Percentiles rank a stretch among this genome's conserved stretches.
Evolutionary conservation across 2,113 vertebrate genomes (phyloP).

Genomic region (Sitta europaea): DNA sequence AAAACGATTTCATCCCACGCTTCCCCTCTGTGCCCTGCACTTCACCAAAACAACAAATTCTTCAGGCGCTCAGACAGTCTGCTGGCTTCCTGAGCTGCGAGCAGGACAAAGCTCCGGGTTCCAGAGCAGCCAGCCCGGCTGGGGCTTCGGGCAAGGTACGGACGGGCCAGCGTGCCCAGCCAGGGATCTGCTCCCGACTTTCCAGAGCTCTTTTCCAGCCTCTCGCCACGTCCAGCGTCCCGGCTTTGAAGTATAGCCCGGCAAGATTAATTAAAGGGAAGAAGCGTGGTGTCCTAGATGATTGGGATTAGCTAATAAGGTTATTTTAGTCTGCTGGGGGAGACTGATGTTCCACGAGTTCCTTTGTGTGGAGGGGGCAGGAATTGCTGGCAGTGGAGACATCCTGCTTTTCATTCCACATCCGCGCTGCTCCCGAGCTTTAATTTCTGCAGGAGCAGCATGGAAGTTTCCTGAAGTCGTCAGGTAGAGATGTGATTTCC

Average conservation of each 20-base stretch:
- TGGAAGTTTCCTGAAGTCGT: background rate
- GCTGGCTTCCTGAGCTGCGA: background rate
- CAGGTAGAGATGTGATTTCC: background rate
- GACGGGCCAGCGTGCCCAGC: background rate
- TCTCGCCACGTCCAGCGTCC: background rate
- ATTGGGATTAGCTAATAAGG: background rate
- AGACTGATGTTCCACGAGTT: background rate
- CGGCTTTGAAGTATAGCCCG: background rate
- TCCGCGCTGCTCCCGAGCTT: background rate
- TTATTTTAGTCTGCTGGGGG: background rate
- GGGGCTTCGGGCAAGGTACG: background rate
- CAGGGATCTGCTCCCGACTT: background rate
- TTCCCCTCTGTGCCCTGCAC: slow-evolving; percentile 17
- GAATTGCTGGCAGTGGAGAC: background rate
- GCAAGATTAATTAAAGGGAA: slow-evolving; percentile 1
- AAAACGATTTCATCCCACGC: slow-evolving; percentile 1
- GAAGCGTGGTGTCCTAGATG: background rate
- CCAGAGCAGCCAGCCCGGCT: background rate
- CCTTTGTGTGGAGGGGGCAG: background rate
- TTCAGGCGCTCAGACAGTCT: background rate
- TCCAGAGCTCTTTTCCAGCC: background rate
- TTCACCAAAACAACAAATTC: background rate
- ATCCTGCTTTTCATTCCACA: background rate
- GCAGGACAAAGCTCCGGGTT: background rate
- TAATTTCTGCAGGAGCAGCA: background rate